phyloP scores from a whole-genome alignment of 1,140 invertebrate genomes.

The Lasioglossum baleicum region DNA sequence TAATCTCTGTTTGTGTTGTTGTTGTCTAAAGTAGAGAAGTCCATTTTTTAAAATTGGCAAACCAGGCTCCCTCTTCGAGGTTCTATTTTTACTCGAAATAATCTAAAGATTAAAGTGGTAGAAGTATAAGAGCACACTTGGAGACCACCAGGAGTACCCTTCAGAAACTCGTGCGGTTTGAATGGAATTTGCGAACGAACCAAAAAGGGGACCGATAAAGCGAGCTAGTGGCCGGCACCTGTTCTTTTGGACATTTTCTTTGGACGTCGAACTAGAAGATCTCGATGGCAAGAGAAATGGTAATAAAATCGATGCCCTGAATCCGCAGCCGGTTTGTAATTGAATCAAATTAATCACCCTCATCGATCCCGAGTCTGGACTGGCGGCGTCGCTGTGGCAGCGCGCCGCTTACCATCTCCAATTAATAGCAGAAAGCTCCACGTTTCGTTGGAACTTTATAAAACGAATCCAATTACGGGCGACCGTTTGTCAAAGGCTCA shows the following conservation, averaged over 20 bases:
- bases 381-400: slow-evolving; percentile 24
- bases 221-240: no score
- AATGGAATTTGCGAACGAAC: neutral
- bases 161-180: neutral
- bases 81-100: neutral
- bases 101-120: neutral
- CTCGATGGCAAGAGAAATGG: slow-evolving; percentile 37
- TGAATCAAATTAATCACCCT: slow-evolving; percentile 69
- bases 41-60: no score
- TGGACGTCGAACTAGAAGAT: slow-evolving; percentile 35
- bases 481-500: slow-evolving; percentile 65
- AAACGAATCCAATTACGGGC: slow-evolving; percentile 66
- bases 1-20: no score
- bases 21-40: no score
- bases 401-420: slow-evolving; percentile 57
- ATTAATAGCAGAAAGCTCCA: slow-evolving; percentile 62
- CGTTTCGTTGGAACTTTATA: slow-evolving; percentile 67
- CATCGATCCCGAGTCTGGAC: slow-evolving; percentile 44
- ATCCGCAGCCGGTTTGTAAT: slow-evolving; percentile 63
- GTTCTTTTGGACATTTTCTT: neutral
- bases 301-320: slow-evolving; percentile 68
- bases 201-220: neutral
- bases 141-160: neutral
- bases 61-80: neutral
- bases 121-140: neutral